Evolutionary conservation across 92 coral and sea anemone genomes (phyloP), one percentile per base, ranked within the genome.

Genomic region (Zoanthus gigantus): DNA sequence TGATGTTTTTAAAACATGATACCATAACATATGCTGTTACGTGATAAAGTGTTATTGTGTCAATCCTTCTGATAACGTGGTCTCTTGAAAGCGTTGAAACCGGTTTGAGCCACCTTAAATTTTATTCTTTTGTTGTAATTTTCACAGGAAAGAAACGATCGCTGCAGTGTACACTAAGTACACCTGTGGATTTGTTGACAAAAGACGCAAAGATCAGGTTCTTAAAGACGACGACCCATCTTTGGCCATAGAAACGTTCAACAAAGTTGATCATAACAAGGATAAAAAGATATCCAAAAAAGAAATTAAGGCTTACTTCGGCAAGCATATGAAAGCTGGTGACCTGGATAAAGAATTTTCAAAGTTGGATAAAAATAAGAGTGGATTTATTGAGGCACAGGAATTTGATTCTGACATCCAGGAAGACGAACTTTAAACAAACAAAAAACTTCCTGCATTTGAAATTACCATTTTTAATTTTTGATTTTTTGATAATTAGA

Each of bases 251-350:
- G 17, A 79, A 2, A 79, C 18, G 74, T 79, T 79, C 84, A 65
- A 79, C 9, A 10, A 46, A 6, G 47, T 79, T n/a, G 74, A 79
- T 18, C 58, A n/a, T n/a, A 67, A 63, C 28, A 17, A 44, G 9
- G 84, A 79, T 47, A 12, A 56, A 58, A 79, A 79, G 45, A 79
- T 79, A 13, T 79, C 84, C 72, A 68, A 79, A 66, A 56, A 63
- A 37, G 84, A 79, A 79, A 60, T 79, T 73, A 63, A 79, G 56
- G 58, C 84, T 42, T 67, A 63, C 46, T 63, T 79, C 47, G 60
- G 58, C 54, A 63, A 79, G 9, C 29, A 23, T 37, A 23, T 79
- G 72, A 68, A 79, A 48, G 73, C n/a, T 23, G 18, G 68, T 9
- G 47, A 65, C 9, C 73, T 79, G 11, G 46, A 0, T 0, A 63